phyloP scores from a whole-genome alignment of 2,888 invertebrate species.

The Drosophila bunnanda region DNA sequence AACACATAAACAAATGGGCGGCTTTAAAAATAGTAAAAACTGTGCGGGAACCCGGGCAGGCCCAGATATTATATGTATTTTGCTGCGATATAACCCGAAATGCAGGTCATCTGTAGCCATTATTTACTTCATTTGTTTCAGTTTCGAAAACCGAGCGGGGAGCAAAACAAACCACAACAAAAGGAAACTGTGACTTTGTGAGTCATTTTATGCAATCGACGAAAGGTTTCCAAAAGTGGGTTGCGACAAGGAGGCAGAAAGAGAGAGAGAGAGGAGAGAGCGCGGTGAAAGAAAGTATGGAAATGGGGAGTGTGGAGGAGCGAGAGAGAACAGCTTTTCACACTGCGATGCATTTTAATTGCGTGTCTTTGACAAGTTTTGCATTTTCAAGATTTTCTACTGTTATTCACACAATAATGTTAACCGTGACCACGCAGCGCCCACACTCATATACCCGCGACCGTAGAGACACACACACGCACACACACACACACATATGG shows the following conservation, averaged over 20 bases:
- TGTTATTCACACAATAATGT: slow-evolving; percentile 60
- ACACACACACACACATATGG: slow-evolving; percentile 22
- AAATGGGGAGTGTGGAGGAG: slow-evolving; percentile 9
- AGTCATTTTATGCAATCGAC: slow-evolving; percentile 75
- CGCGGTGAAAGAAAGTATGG: slow-evolving; percentile 5
- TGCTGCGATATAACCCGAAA: slow-evolving; percentile 35
- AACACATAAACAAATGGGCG: slow-evolving; percentile 52
- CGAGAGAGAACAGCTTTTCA: slow-evolving; percentile 39
- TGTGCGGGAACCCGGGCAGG: slow-evolving; percentile 58
- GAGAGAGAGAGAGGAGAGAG: slow-evolving; percentile 14
- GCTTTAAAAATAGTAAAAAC: slow-evolving; percentile 65
- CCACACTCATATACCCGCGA: slow-evolving; percentile 26
- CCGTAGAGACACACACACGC: slow-evolving; percentile 30
- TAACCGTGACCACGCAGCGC: slow-evolving; percentile 66
- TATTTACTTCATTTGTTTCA: neutral
- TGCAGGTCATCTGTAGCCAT: slow-evolving; percentile 55
- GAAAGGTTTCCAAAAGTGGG: slow-evolving; percentile 59
- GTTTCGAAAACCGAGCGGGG: neutral
- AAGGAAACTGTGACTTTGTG: slow-evolving; percentile 56
- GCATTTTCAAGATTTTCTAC: slow-evolving; percentile 67
- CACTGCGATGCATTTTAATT: slow-evolving; percentile 58
- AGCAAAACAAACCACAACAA: slow-evolving; percentile 60
- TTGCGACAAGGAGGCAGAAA: slow-evolving; percentile 45
- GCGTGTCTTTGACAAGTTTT: slow-evolving; percentile 66
- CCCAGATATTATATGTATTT: slow-evolving; percentile 45